Evolutionary conservation across 2,797 vertebrate species (phyloP), one percentile per base, ranked within the genome.

Genomic region (Chrosomus eos): DNA sequence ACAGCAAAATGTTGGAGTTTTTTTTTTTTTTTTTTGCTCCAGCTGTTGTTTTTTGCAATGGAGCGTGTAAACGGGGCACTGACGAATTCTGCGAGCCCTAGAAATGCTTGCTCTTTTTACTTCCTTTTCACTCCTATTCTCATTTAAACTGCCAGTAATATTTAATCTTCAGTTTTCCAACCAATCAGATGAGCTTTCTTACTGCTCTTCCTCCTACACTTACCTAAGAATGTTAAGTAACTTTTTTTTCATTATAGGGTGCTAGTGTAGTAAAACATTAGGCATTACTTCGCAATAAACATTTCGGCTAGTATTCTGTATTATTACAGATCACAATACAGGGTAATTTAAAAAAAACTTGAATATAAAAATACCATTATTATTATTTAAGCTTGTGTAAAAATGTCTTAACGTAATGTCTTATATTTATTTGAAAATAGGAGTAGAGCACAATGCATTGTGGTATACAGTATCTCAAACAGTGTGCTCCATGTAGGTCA

Each of bases 11-110:
- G 28, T 62, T 23, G n/a, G 78, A 70, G 33, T 33, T 33, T 94
- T 94, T 93, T 92, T 88, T 94, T 91, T 94, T 82, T 94, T 93
- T 92, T 87, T 94, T 95, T 93, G 92, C 88, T 92, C 91, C 93
- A 91, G 83, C 92, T 92, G 90, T 91, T 95, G 93, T 92, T 92
- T 91, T 94, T 93, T 88, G 88, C 91, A 91, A 80, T 87, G 81
- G 79, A 55, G 81, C 79, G 70, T 92, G 93, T 93, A 94, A 95
- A 94, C 92, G 92, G 77, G 48, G 92, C 88, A 91, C 92, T 88
- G 86, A 82, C 55, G 78, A 82, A 87, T 82, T 73, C 19, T 85
- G 70, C 86, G 67, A 87, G 87, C 55, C 31, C 64, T n/a, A 87
- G 60, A 68, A 48, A 10, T 28, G 67, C 19, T 58, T 58, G 45